Percentiles rank a stretch among this genome's conserved stretches.
Conservation (phyloP, 2,113 vertebrate genomes). For the Platanista minor region DNA sequence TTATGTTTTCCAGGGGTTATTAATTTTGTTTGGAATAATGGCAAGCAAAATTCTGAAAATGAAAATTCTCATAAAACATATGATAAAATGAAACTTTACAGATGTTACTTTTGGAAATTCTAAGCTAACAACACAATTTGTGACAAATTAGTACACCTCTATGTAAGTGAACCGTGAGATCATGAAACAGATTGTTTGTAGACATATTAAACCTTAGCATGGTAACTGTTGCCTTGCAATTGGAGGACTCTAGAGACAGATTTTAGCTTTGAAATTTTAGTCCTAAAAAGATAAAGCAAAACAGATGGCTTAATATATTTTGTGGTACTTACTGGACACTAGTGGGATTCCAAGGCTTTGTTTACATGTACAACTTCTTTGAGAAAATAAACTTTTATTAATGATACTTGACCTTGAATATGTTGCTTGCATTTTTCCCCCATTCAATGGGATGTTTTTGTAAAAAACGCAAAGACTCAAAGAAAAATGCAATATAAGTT, state of each 20-base stretch:
- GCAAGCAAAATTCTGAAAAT: slow-evolving; percentile 3
- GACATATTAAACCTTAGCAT: not conserved
- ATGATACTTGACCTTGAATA: not conserved
- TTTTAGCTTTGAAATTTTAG: slow-evolving; percentile 18
- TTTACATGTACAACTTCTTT: not conserved
- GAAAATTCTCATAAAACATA: slow-evolving; percentile 17
- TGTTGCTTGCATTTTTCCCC: not conserved
- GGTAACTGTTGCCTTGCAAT: not conserved
- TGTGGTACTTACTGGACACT: not conserved
- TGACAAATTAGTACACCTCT: slow-evolving; percentile 9
- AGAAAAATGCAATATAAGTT: not conserved
- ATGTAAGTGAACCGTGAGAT: not conserved
- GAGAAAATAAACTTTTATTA: slow-evolving; percentile 24
- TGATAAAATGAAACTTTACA: not conserved
- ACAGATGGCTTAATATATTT: not conserved
- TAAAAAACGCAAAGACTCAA: not conserved
- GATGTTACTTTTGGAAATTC: slow-evolving; percentile 41
- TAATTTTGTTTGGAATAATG: slow-evolving; percentile 32
- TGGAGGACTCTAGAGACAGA: not conserved
- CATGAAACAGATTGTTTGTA: not conserved
- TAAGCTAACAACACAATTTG: not conserved
- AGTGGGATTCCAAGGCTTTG: not conserved
- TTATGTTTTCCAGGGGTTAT: slow-evolving; percentile 4
- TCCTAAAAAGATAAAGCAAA: not conserved
- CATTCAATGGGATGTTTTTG: not conserved